Percentiles rank a stretch among this genome's conserved stretches.
Conservation (phyloP, 2,113 vertebrate species). For the Ovis aries region ARS-UI_Ramb_v3.0 NC_056055.1:8119501-8120000, state of each 20-base stretch:
- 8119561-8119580: conserved; percentile 62
- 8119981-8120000: neutral
- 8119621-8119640: neutral
- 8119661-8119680: neutral
- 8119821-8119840: neutral
- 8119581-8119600: conserved; percentile 31
- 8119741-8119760: neutral
- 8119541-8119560: neutral
- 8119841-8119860: neutral
- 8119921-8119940: neutral
- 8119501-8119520: neutral
- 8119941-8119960: neutral
- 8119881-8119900: neutral
- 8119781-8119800: neutral
- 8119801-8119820: neutral
- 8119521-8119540: conserved; percentile 26
- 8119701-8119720: neutral
- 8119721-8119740: neutral
- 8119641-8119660: neutral
- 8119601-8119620: conserved; percentile 41
- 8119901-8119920: neutral
- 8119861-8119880: neutral
- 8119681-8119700: neutral
- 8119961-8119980: neutral
- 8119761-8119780: neutral